Evolutionary conservation across 2,113 vertebrate species (phyloP).

Genomic region (Caracal caracal): DNA sequence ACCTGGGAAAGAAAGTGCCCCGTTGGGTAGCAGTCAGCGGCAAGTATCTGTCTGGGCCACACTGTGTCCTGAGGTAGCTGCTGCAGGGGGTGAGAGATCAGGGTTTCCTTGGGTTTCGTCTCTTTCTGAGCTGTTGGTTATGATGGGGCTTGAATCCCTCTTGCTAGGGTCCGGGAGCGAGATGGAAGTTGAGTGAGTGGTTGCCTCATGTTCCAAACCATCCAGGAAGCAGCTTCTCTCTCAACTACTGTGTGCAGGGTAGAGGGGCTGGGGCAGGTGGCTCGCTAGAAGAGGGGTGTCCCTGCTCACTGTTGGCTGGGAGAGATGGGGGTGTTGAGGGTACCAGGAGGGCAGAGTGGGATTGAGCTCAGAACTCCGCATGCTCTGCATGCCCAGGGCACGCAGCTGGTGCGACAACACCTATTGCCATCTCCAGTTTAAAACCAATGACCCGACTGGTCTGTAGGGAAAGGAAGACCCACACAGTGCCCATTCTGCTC

Average conservation of each 20-base stretch:
- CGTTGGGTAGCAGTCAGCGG: not conserved
- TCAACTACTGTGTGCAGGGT: not conserved
- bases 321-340: too few relatives aligned
- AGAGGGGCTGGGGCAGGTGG: not conserved
- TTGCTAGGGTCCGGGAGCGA: not conserved
- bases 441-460: not conserved
- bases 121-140: not conserved
- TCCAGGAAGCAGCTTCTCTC: not conserved
- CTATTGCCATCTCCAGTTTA: not conserved
- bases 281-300: not conserved
- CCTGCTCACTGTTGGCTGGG: too few relatives aligned
- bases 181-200: not conserved
- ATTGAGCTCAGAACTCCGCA: not conserved
- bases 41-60: not conserved
- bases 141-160: not conserved
- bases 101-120: not conserved
- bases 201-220: not conserved
- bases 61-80: not conserved
- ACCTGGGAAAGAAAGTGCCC: not conserved
- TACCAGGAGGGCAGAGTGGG: rapidly evolving
- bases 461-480: not conserved
- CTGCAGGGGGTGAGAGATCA: too few relatives aligned
- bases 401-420: rapidly evolving
- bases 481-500: not conserved
- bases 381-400: rapidly evolving